A percentile compares a stretch with the other conserved stretches of the same genome.
Evolutionary conservation across 2,113 vertebrate species (phyloP).

Genomic region (Andinoacara biseriatus): DNA sequence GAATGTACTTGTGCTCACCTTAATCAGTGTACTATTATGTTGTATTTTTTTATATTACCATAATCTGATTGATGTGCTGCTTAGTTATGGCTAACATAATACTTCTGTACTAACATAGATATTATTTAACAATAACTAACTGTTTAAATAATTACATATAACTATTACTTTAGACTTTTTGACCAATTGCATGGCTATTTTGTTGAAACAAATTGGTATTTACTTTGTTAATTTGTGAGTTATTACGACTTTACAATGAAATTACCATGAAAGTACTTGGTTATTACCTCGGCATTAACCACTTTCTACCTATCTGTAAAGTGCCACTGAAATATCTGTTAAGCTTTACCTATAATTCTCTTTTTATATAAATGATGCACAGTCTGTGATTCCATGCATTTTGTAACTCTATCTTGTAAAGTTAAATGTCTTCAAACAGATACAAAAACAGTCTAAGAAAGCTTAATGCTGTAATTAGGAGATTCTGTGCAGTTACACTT

Average conservation of each 20-base stretch:
- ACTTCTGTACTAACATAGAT: background rate
- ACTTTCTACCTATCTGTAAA: background rate
- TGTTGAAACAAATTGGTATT: background rate
- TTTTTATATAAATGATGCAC: background rate
- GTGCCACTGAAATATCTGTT: background rate
- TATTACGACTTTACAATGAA: background rate
- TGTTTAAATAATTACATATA: background rate
- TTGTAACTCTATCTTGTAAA: background rate
- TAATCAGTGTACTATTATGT: background rate
- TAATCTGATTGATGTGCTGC: too few relatives aligned
- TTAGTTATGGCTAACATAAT: background rate
- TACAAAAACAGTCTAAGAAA: background rate
- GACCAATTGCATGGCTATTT: background rate
- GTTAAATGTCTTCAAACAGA: background rate
- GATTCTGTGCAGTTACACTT: background rate
- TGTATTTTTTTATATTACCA: background rate
- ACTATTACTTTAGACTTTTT: background rate
- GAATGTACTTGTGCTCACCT: background rate
- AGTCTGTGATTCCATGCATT: background rate
- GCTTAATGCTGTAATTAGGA: conserved; percentile 23
- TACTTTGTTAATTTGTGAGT: background rate
- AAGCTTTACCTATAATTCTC: background rate
- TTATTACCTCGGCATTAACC: background rate
- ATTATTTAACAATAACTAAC: background rate
- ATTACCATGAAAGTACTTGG: background rate